Conservation (phyloP, 2,113 vertebrate species). For the Saguinus midas region DNA sequence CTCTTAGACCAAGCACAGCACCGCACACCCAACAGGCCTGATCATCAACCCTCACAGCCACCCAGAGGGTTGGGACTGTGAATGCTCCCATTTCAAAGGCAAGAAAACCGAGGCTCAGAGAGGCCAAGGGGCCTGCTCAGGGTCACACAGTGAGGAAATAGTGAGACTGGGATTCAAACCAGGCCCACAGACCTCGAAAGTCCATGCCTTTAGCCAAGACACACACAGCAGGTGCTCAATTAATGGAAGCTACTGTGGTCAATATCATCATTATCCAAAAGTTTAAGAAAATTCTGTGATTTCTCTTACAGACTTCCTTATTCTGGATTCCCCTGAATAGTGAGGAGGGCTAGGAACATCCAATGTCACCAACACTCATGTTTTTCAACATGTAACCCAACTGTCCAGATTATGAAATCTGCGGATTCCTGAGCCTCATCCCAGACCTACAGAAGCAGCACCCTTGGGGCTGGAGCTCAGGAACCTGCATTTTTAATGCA, state of each 20-base stretch:
- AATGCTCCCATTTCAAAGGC: neutral
- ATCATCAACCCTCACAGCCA: neutral
- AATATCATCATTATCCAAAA: neutral
- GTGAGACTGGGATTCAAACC: neutral
- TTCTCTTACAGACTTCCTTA: neutral
- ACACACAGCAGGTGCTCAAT: neutral
- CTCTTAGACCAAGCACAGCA: fast-evolving
- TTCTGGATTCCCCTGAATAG: neutral
- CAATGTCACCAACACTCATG: neutral
- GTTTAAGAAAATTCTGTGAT: fast-evolving
- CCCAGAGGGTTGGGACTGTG: neutral
- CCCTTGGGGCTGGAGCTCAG: neutral
- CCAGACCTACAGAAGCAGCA: neutral
- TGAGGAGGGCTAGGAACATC: fast-evolving
- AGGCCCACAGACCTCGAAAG: neutral
- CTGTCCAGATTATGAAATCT: neutral
- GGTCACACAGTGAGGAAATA: neutral
- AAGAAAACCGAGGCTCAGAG: neutral
- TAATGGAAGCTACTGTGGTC: neutral
- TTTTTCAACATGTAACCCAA: neutral
- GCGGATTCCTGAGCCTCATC: neutral
- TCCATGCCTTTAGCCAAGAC: no score
- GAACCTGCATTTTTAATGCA: neutral
- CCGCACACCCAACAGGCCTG: fast-evolving
- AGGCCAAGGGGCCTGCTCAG: neutral